phyloP scores from a whole-genome alignment of 2,113 vertebrate genomes.

The Rhynchomys soricoides region DNA sequence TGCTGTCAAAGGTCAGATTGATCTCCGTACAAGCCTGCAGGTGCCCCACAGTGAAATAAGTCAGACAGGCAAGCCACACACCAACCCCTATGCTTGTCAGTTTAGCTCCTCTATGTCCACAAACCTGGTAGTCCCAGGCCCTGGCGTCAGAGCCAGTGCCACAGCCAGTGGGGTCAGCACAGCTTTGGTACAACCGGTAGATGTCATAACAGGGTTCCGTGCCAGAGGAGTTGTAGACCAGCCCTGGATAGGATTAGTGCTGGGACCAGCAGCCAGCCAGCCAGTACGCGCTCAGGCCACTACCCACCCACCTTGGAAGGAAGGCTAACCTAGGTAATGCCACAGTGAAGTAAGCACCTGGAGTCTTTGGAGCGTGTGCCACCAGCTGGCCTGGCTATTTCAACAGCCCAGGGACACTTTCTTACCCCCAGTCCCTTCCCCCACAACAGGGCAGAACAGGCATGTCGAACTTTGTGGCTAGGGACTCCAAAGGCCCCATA shows the following conservation, averaged over 20 bases:
- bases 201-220: slow-evolving; percentile 86
- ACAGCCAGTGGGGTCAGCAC: slow-evolving; percentile 95
- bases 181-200: slow-evolving; percentile 89
- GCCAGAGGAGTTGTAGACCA: slow-evolving; percentile 93
- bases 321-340: not conserved
- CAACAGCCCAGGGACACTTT: accelerated
- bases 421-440: not conserved
- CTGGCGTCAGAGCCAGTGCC: slow-evolving; percentile 87
- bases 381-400: not conserved
- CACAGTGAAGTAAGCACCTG: not conserved
- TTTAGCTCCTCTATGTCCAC: not conserved
- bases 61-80: accelerated
- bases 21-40: slow-evolving; percentile 94
- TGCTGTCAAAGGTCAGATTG: slow-evolving; percentile 92
- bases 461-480: not conserved
- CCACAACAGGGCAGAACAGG: not conserved
- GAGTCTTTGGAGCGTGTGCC: too few relatives aligned
- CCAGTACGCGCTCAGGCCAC: not conserved
- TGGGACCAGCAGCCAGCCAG: not conserved
- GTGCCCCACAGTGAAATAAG: accelerated
- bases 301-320: not conserved
- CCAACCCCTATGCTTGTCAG: accelerated
- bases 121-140: slow-evolving; percentile 98
- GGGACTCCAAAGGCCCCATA: slow-evolving; percentile 65
- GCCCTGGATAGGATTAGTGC: slow-evolving; percentile 80